Conservation (phyloP, 1,140 invertebrate species). For the Micrasema longulum region DNA sequence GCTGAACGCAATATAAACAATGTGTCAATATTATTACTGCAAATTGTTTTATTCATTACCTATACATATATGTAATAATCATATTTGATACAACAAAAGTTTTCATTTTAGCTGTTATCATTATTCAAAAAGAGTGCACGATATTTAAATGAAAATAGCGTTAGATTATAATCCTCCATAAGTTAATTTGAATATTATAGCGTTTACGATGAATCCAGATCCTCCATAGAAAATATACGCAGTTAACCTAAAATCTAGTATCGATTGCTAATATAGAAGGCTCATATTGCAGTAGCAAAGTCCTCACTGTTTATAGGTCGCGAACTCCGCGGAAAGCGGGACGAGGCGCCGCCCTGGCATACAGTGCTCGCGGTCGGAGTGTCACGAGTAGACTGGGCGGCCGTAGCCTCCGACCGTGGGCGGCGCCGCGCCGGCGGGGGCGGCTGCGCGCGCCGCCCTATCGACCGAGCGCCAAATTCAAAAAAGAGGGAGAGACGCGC, state of each 20-base stretch:
- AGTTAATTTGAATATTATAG: too few species aligned
- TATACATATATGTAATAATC: too few species aligned
- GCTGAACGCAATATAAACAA: background rate
- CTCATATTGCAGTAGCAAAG: conserved; percentile 8
- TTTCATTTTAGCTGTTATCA: too few species aligned
- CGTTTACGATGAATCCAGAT: too few species aligned
- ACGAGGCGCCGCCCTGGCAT: conserved; percentile 10
- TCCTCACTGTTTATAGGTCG: conserved; percentile 25
- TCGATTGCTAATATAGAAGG: background rate
- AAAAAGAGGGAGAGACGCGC: conserved; percentile 30
- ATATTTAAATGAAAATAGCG: too few species aligned
- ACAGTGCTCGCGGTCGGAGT: conserved; percentile 10
- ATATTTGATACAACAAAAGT: too few species aligned
- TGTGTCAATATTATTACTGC: background rate
- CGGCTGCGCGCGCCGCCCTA: conserved; percentile 8
- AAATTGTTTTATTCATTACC: too few species aligned
- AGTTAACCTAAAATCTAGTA: too few species aligned
- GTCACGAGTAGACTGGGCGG: conserved; percentile 26
- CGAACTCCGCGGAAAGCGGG: conserved; percentile 1
- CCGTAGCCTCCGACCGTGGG: background rate
- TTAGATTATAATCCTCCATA: too few species aligned
- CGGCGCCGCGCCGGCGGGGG: background rate
- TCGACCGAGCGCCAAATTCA: conserved; percentile 37
- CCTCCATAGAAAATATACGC: too few species aligned
- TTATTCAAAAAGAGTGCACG: too few species aligned